These are phyloP conservation scores for Neoarius graeffei DNA, from an alignment of 2,113 vertebrate species.

Conservation along the genomic window DNA sequence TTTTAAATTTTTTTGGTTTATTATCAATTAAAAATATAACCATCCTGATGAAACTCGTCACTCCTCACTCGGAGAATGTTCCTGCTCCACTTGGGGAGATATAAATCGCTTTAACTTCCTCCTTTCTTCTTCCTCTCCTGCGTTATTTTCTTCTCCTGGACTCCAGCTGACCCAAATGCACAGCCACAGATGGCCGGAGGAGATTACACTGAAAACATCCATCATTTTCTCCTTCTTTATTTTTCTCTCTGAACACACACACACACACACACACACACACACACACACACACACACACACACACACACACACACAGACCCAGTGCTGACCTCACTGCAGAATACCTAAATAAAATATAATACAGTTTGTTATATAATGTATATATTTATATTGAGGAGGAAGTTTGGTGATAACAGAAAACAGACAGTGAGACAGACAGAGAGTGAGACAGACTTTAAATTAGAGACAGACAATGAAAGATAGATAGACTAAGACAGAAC, in stretches of 20 bases:
- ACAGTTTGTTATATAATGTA: background rate
- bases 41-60: background rate
- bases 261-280: background rate
- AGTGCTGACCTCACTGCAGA: background rate
- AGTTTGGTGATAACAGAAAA: background rate
- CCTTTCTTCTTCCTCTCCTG: background rate
- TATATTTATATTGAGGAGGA: background rate
- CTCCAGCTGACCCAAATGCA: slow-evolving; percentile 20
- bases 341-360: slow-evolving; percentile 5
- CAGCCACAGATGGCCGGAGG: slow-evolving; percentile 36
- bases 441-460: no score
- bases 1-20: background rate
- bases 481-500: no score
- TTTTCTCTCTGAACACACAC: background rate
- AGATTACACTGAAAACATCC: slow-evolving; percentile 15
- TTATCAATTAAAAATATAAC: background rate
- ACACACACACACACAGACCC: background rate
- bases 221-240: background rate
- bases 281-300: background rate
- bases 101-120: slow-evolving; percentile 1
- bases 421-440: slow-evolving; percentile 4
- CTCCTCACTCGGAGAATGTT: background rate
- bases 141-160: slow-evolving; percentile 2
- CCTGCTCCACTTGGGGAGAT: background rate
- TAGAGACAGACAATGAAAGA: background rate